Evolutionary conservation across 1,140 invertebrate genomes (phyloP).

Genomic region (Trissolcus basalis): DNA sequence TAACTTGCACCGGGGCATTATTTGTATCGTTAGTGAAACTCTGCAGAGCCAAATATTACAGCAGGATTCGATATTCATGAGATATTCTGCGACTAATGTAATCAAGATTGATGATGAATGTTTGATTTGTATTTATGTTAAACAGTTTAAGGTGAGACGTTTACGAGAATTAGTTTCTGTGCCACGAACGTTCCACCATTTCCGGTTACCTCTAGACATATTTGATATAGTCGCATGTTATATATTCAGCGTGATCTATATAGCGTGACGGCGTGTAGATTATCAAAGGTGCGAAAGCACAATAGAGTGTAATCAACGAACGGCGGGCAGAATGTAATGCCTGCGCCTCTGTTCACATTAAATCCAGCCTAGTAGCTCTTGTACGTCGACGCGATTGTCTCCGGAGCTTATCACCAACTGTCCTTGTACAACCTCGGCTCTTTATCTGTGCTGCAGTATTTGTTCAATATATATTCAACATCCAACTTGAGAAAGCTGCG

Average conservation of each 20-base stretch:
- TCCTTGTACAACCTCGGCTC: conserved; percentile 54
- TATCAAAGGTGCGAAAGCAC: conserved; percentile 69
- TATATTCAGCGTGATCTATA: conserved; percentile 65
- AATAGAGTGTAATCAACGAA: conserved; percentile 73
- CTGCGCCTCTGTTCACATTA: conserved; percentile 68
- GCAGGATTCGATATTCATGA: not conserved
- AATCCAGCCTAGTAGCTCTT: conserved; percentile 64
- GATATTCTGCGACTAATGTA: not conserved
- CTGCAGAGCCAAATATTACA: not conserved
- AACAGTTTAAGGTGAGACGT: conserved; percentile 33
- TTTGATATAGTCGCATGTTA: conserved; percentile 70
- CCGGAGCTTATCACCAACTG: conserved; percentile 66
- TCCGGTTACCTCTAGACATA: conserved; percentile 66
- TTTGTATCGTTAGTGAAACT: too few relatives aligned
- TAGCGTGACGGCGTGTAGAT: conserved; percentile 67
- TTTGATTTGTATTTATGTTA: conserved; percentile 12
- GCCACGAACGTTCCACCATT: conserved; percentile 52
- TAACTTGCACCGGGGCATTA: too few relatives aligned
- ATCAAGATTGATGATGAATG: conserved; percentile 12
- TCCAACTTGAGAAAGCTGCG: conserved; percentile 27
- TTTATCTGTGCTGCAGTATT: conserved; percentile 54
- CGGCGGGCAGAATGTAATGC: conserved; percentile 59
- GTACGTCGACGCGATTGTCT: conserved; percentile 65
- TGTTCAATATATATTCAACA: conserved; percentile 54
- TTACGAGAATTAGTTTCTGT: conserved; percentile 32